phyloP scores from a whole-genome alignment of 1,140 invertebrate species.

The Rhynchophorus ferrugineus region DNA sequence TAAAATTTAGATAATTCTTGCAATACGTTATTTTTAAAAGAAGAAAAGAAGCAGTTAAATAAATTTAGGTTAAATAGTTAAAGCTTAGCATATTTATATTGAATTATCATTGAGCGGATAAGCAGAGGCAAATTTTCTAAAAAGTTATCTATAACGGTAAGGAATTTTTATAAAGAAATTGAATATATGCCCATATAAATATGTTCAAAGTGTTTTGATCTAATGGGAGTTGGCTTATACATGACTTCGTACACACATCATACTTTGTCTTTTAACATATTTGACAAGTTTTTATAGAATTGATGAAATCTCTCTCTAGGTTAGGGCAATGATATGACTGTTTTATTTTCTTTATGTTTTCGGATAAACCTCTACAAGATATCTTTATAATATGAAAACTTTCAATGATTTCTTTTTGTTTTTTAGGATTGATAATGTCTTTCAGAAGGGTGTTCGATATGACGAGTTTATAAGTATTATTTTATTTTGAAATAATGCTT shows the following conservation, averaged over 20 bases:
- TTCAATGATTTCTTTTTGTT: conserved; percentile 3
- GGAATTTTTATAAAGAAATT: too few species aligned
- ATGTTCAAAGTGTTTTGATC: too few species aligned
- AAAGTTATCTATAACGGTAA: too few species aligned
- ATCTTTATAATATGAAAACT: conserved; percentile 1
- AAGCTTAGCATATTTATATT: too few species aligned
- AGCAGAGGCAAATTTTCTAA: too few species aligned
- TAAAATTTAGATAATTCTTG: too few species aligned
- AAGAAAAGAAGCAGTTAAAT: too few species aligned
- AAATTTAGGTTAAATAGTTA: too few species aligned
- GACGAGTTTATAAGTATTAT: conserved; percentile 4
- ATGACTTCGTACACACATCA: not conserved
- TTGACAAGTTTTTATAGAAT: conserved; percentile 7
- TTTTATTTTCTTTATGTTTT: conserved; percentile 7
- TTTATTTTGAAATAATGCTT: conserved; percentile 1
- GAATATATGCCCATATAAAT: too few species aligned
- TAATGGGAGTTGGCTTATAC: conserved; percentile 3
- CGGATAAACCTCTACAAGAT: not conserved
- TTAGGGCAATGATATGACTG: conserved; percentile 5
- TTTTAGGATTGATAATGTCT: not conserved
- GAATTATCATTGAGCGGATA: too few species aligned
- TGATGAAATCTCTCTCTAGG: conserved; percentile 4
- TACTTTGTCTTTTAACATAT: conserved; percentile 7
- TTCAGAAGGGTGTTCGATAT: not conserved
- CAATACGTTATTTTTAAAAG: too few species aligned